Conservation (phyloP, 2,797 vertebrate genomes). For the Apogon hyalosoma region DNA sequence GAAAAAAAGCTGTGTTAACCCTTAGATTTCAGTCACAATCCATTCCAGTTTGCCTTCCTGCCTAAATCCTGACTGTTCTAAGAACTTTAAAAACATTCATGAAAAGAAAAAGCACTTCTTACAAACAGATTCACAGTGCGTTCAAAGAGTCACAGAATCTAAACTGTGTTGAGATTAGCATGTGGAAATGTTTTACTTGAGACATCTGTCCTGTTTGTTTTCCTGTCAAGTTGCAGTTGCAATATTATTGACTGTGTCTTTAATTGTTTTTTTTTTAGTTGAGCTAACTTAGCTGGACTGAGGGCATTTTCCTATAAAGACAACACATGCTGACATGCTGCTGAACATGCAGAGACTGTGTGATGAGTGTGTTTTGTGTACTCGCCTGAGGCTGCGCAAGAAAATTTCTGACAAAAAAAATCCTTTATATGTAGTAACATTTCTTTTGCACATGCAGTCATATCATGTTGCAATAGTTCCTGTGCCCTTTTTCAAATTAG, state of each 20-base stretch:
- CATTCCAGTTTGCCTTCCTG: conserved; percentile 65
- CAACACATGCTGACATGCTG: conserved; percentile 37
- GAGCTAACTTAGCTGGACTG: conserved; percentile 67
- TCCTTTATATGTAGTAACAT: conserved; percentile 42
- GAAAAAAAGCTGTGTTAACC: conserved; percentile 20
- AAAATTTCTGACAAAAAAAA: conserved; percentile 20
- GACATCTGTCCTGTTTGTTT: conserved; percentile 27
- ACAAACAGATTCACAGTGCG: conserved; percentile 11
- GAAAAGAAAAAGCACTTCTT: conserved; percentile 28
- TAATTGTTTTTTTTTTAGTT: conserved; percentile 44
- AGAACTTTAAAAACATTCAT: conserved; percentile 6
- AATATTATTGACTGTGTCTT: conserved; percentile 53
- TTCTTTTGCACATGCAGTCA: conserved; percentile 59
- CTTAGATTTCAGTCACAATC: conserved; percentile 20
- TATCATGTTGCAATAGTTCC: conserved; percentile 47
- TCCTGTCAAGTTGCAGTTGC: conserved; percentile 24
- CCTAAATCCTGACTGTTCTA: conserved; percentile 9
- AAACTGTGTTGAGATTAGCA: conserved; percentile 23
- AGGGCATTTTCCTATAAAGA: conserved; percentile 68
- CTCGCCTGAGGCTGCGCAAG: conserved; percentile 19
- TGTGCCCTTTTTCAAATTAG: conserved; percentile 45
- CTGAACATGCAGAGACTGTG: conserved; percentile 42
- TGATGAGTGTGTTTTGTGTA: conserved; percentile 20
- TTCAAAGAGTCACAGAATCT: conserved; percentile 20
- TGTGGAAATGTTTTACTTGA: conserved; percentile 25